These are phyloP conservation scores for Lithophane leautieri DNA, from an alignment of 2,888 invertebrate species.

Conservation along the genomic window DNA sequence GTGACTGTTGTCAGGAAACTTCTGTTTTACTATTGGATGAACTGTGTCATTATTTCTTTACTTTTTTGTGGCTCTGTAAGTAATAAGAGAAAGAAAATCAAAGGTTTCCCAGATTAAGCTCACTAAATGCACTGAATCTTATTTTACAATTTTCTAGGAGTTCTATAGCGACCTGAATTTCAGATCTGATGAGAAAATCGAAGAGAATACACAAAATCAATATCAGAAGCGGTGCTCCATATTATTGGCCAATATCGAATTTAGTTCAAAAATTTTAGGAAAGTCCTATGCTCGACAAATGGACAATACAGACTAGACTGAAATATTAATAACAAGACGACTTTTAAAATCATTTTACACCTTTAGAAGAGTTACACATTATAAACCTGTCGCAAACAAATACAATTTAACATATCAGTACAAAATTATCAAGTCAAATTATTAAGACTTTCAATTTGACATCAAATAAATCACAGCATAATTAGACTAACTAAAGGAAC, in stretches of 20 bases:
- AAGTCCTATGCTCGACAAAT: neutral
- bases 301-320: neutral
- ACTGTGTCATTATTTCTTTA: neutral
- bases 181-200: neutral
- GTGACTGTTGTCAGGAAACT: slow-evolving; percentile 40
- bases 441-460: slow-evolving; percentile 25
- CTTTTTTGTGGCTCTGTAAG: neutral
- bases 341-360: neutral
- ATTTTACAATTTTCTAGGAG: too few relatives aligned
- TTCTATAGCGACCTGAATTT: too few relatives aligned
- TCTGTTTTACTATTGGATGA: slow-evolving; percentile 1
- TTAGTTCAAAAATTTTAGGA: neutral
- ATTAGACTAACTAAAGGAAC: slow-evolving; percentile 40
- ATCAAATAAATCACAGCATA: slow-evolving; percentile 36
- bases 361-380: too few relatives aligned
- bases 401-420: neutral
- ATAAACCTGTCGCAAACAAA: neutral
- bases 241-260: neutral
- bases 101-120: neutral
- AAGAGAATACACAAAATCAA: neutral
- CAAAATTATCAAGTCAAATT: slow-evolving; percentile 5
- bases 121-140: neutral
- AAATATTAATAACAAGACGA: neutral
- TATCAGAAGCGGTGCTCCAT: neutral
- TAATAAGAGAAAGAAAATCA: neutral